phyloP scores from a whole-genome alignment of 2,888 invertebrate species.

The Drosophila rellima region DNA sequence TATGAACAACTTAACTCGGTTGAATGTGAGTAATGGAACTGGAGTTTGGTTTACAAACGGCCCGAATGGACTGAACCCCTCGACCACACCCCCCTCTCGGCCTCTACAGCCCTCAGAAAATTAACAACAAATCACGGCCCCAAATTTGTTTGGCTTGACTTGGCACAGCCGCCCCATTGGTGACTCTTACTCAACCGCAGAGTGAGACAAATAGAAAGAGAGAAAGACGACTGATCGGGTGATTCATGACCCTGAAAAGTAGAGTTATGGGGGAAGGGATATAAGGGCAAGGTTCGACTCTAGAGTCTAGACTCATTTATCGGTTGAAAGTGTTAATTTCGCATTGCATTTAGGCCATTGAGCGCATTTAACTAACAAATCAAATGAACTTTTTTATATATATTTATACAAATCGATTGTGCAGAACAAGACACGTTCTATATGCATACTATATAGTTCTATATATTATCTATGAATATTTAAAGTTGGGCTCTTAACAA shows the following conservation, averaged over 20 bases:
- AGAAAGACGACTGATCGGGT: slow-evolving; percentile 51
- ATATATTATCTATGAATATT: slow-evolving; percentile 33
- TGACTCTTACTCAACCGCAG: slow-evolving; percentile 25
- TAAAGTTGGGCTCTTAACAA: slow-evolving; percentile 22
- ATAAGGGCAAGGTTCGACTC: slow-evolving; percentile 4
- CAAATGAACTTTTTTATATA: slow-evolving; percentile 47
- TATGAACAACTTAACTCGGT: slow-evolving; percentile 42
- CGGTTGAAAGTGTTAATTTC: slow-evolving; percentile 29
- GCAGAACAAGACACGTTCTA: slow-evolving; percentile 14
- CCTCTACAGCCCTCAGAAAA: slow-evolving; percentile 13
- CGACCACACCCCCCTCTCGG: slow-evolving; percentile 2
- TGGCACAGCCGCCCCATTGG: slow-evolving; percentile 37
- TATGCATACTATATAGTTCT: slow-evolving; percentile 30
- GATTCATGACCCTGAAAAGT: slow-evolving; percentile 51
- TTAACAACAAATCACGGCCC: slow-evolving; percentile 19
- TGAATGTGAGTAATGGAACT: slow-evolving; percentile 51
- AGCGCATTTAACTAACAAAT: slow-evolving; percentile 45
- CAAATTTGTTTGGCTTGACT: slow-evolving; percentile 70
- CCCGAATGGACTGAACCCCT: not conserved
- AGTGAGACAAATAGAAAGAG: slow-evolving; percentile 6
- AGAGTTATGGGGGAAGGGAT: not conserved
- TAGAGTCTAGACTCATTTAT: slow-evolving; percentile 10
- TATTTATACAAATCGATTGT: slow-evolving; percentile 19
- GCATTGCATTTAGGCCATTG: slow-evolving; percentile 57
- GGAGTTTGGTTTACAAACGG: slow-evolving; percentile 20